These are phyloP conservation scores for Sciurus carolinensis DNA, from an alignment of 2,797 vertebrate species.

Conservation along the genomic window DNA sequence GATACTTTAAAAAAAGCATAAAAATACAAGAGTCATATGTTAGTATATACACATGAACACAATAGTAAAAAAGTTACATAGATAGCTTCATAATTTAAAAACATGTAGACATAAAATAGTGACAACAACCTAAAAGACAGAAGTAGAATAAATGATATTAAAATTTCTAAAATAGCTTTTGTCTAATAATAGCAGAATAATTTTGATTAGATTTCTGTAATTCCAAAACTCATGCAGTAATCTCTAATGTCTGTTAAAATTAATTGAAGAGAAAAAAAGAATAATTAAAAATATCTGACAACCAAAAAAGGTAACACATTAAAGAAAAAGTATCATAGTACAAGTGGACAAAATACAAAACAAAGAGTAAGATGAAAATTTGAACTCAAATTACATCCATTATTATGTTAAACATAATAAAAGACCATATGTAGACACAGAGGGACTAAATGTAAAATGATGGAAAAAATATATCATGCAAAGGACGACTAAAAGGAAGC, in stretches of 20 bases:
- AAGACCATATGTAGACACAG: background rate
- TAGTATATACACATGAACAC: background rate
- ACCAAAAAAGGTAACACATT: conserved; percentile 7
- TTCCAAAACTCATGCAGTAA: conserved; percentile 30
- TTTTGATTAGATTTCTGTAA: conserved; percentile 4
- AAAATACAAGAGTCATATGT: background rate
- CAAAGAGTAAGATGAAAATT: background rate
- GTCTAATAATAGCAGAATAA: conserved; percentile 4
- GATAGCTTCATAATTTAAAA: conserved; percentile 16
- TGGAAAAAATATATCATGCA: background rate
- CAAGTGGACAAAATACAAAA: background rate
- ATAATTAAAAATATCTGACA: conserved; percentile 33
- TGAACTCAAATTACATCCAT: conserved; percentile 2
- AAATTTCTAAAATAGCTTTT: conserved; percentile 45
- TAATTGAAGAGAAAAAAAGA: background rate
- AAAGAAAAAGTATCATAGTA: conserved; percentile 14
- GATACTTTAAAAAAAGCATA: background rate
- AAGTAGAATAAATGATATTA: background rate
- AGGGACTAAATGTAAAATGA: background rate
- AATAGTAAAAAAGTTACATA: background rate
- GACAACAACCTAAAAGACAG: background rate
- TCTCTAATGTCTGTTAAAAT: conserved; percentile 46
- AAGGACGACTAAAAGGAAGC: conserved; percentile 13
- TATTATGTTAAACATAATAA: conserved; percentile 5
- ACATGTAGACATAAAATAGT: background rate